Evolutionary conservation across 2,797 vertebrate species (phyloP), one percentile per base, ranked within the genome.

Genomic region (Sylvia borin): DNA sequence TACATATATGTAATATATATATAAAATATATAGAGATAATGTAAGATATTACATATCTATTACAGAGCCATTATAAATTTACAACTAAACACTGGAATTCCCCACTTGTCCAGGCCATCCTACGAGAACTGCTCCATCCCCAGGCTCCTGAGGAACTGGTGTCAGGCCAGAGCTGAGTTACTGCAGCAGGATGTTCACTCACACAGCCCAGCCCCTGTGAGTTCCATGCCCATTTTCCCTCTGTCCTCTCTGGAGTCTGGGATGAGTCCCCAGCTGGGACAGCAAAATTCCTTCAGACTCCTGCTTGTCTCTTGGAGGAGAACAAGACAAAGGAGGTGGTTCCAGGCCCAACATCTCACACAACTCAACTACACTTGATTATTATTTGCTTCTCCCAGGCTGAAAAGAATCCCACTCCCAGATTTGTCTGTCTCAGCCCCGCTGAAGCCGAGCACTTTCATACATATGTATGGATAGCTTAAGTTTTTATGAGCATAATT

Each of bases 401-500:
- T 90, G 88, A 97, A 95, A 95, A 95, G 96, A 97, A 95, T 90
- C 92, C 96, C 94, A 78, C 96, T 78, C 54, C 78, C 88, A 94
- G 75, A 87, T 97, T 97, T 92, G 94, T 95, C 97, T 96, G 91
- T 97, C 95, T 97, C 95, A 64, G 73, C 88, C 94, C 92, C 27
- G 71, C 93, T 78, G 92, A 95, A 96, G 95, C 77, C 88, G 89
- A 97, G 91, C 86, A 92, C 85, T 97, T 97, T 97, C 97, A 98
- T 98, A 96, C 98, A 97, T 97, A 98, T 97, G 97, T 92, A 98
- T 97, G 96, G 92, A 95, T 96, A 97, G 74, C 47, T 97, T 97
- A 98, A 96, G 96, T 97, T 98, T 97, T 97, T 97, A 96, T 97
- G 96, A 97, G 97, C 95, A 96, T 98, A 98, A 98, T 98, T 98